These are phyloP conservation scores for Pogonocherus hispidulus DNA, from an alignment of 2,888 invertebrate species.

Conservation along the genomic window DNA sequence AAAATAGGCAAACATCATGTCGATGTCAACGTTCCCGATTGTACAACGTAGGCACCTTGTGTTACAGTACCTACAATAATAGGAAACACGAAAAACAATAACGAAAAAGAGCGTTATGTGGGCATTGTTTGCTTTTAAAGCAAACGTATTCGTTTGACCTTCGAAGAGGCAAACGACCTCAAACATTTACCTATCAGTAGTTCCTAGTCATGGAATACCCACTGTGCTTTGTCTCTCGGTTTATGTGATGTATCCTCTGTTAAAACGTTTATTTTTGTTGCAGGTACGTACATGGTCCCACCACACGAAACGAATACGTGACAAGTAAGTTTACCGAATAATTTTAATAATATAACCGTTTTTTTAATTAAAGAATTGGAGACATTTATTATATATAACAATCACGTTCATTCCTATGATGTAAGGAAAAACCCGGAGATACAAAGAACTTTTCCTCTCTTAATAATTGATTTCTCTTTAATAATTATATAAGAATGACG, in stretches of 20 bases:
- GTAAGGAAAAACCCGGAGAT: not conserved
- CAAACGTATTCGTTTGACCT: slow-evolving; percentile 18
- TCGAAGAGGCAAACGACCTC: slow-evolving; percentile 20
- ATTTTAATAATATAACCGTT: not conserved
- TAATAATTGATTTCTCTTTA: too few relatives aligned
- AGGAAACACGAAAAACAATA: not conserved
- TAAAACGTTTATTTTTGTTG: slow-evolving; percentile 7
- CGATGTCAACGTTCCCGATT: slow-evolving; percentile 8
- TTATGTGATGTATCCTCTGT: too few relatives aligned
- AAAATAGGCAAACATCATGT: slow-evolving; percentile 1
- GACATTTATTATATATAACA: not conserved
- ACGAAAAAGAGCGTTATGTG: slow-evolving; percentile 16
- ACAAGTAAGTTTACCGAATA: not conserved
- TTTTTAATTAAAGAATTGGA: not conserved
- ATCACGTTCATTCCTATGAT: not conserved
- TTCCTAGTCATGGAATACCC: slow-evolving; percentile 3
- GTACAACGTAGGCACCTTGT: not conserved
- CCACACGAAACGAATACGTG: not conserved
- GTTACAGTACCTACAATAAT: not conserved
- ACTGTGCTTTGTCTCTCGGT: slow-evolving; percentile 1
- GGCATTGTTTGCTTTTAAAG: slow-evolving; percentile 21
- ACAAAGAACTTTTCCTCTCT: not conserved
- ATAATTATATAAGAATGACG: too few relatives aligned
- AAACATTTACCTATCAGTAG: slow-evolving; percentile 10
- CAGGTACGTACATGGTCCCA: not conserved